Conservation (phyloP, 2,888 invertebrate genomes). For the Keiferia lycopersicella region DNA sequence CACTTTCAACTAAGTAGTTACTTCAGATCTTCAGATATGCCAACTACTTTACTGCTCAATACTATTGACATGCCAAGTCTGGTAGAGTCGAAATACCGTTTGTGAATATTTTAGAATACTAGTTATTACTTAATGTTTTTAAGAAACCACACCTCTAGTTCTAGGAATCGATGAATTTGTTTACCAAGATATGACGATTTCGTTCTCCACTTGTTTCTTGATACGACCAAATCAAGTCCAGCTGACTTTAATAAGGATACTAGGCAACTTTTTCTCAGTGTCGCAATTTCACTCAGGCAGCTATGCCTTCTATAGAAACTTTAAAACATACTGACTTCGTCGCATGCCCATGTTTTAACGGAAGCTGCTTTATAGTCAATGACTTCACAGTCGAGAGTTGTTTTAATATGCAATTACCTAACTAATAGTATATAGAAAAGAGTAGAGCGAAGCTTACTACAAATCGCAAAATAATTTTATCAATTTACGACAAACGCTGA, state of each 20-base stretch:
- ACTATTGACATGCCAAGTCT: neutral
- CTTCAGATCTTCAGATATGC: neutral
- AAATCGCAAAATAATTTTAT: neutral
- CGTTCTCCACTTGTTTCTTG: conserved; percentile 13
- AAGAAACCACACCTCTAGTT: neutral
- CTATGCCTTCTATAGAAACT: conserved; percentile 25
- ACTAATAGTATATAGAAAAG: neutral
- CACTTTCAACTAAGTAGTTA: neutral
- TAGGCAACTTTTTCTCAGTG: conserved; percentile 33
- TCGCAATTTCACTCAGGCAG: conserved; percentile 31
- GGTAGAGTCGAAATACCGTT: neutral
- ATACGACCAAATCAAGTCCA: conserved; percentile 19
- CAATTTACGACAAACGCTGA: neutral
- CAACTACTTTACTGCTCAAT: too few relatives aligned
- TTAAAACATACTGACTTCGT: conserved; percentile 25
- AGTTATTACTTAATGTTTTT: neutral
- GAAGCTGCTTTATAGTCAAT: conserved; percentile 17
- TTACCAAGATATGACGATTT: conserved; percentile 12
- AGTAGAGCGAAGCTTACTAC: conserved; percentile 4
- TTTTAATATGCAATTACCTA: conserved; percentile 15
- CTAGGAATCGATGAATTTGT: neutral
- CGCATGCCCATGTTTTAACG: conserved; percentile 23
- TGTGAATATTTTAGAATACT: neutral
- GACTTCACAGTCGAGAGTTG: conserved; percentile 16
- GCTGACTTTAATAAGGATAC: conserved; percentile 25